Conservation (phyloP, 2,888 invertebrate species). For the Polymixis flavicincta region DNA sequence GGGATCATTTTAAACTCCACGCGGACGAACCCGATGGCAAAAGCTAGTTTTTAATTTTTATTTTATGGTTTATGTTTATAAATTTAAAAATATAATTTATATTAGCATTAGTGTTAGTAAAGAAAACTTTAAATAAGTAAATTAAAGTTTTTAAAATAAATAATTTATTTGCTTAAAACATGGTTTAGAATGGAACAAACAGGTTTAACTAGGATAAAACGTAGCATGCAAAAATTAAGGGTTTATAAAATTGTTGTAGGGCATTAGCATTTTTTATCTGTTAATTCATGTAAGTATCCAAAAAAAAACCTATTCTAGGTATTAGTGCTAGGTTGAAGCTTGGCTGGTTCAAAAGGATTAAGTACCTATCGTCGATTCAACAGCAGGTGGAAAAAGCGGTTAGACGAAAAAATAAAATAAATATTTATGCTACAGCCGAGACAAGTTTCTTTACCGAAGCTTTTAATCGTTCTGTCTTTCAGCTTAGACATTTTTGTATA, state of each 20-base stretch:
- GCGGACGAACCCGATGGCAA: too few species aligned
- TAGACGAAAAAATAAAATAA: too few species aligned
- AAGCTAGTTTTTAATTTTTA: too few species aligned
- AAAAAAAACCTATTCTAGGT: not conserved
- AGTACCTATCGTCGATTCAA: not conserved
- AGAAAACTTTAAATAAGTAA: not conserved
- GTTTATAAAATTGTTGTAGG: too few species aligned
- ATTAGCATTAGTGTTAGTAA: not conserved
- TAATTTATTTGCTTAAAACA: too few species aligned
- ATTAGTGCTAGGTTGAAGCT: not conserved
- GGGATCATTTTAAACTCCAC: too few species aligned
- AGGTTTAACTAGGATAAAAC: too few species aligned
- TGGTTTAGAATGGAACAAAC: not conserved
- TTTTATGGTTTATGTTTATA: too few species aligned
- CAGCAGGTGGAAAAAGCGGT: not conserved
- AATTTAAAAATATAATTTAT: too few species aligned
- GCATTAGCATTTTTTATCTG: too few species aligned
- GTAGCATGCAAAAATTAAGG: too few species aligned
- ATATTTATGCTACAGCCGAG: not conserved
- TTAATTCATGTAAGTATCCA: not conserved
- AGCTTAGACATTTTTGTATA: slow-evolving; percentile 1
- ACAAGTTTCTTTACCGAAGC: not conserved
- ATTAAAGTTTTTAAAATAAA: too few species aligned
- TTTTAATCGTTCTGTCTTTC: not conserved
- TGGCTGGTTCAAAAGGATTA: not conserved